Conservation (phyloP, 2,797 vertebrate genomes). For the Phataginus tricuspis region DNA sequence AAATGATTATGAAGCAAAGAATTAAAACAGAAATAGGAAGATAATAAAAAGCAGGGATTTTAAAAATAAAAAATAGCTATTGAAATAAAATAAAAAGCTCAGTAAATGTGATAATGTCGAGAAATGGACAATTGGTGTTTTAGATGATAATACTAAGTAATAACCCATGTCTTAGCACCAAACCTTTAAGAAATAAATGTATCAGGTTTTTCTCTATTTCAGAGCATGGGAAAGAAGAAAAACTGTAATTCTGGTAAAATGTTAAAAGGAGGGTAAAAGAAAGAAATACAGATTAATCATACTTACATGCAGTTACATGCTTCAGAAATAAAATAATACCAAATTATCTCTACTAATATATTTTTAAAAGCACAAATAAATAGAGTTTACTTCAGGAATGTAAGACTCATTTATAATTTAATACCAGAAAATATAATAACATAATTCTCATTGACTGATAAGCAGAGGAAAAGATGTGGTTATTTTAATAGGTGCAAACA, state of each 20-base stretch:
- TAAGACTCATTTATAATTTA: background rate
- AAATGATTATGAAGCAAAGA: conserved; percentile 22
- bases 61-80: background rate
- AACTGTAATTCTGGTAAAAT: background rate
- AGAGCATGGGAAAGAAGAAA: background rate
- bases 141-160: background rate
- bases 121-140: background rate
- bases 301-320: background rate
- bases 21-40: background rate
- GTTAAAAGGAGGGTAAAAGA: background rate
- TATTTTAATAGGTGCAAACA: conserved; percentile 14
- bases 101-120: background rate
- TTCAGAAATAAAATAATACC: conserved; percentile 10
- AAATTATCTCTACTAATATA: background rate
- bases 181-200: conserved; percentile 31
- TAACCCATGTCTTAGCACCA: background rate
- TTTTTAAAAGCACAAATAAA: conserved; percentile 37
- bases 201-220: background rate
- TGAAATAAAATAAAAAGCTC: background rate
- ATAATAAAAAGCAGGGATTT: background rate
- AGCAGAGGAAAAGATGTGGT: conserved; percentile 8
- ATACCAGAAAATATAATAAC: background rate
- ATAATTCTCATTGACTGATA: background rate
- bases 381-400: background rate
- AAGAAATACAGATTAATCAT: conserved; percentile 10